These are phyloP conservation scores for Tupaia tana DNA, from an alignment of 2,113 vertebrate genomes.

Conservation along the genomic window DNA sequence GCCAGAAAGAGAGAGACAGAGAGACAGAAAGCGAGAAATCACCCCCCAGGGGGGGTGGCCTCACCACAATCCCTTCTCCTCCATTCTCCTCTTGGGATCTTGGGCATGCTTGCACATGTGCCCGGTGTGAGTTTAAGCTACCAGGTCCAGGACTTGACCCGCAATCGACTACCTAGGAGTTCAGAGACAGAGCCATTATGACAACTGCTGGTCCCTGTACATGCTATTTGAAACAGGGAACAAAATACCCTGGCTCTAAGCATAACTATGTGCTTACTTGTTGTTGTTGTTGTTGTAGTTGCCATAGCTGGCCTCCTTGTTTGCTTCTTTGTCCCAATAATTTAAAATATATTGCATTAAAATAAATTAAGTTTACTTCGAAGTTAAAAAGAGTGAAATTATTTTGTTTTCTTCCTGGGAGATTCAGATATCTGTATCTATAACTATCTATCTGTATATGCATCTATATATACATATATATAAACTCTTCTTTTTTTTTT, in stretches of 20 bases:
- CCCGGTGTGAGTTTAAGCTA: too few relatives aligned
- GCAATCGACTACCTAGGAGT: too few relatives aligned
- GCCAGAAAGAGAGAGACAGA: too few relatives aligned
- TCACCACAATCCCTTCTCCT: too few relatives aligned
- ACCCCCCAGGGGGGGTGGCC: too few relatives aligned
- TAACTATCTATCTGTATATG: too few relatives aligned
- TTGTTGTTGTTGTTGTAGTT: neutral
- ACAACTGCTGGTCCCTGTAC: neutral
- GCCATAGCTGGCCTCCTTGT: neutral
- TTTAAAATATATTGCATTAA: constrained; percentile 37
- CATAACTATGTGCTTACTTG: neutral
- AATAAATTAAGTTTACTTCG: constrained; percentile 44
- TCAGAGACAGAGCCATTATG: too few relatives aligned
- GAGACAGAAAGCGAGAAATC: too few relatives aligned
- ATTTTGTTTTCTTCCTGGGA: neutral
- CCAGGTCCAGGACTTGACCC: too few relatives aligned
- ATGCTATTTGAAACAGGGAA: constrained; percentile 48
- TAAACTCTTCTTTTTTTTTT: neutral
- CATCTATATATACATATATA: neutral
- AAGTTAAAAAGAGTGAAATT: constrained; percentile 30
- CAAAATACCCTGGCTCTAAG: constrained; percentile 22
- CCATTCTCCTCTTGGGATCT: too few relatives aligned
- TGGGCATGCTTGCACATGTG: too few relatives aligned
- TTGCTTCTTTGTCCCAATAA: constrained; percentile 13
- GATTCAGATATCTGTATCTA: neutral